Conservation (phyloP, 2,888 invertebrate species). For the Andrena minutula region DNA sequence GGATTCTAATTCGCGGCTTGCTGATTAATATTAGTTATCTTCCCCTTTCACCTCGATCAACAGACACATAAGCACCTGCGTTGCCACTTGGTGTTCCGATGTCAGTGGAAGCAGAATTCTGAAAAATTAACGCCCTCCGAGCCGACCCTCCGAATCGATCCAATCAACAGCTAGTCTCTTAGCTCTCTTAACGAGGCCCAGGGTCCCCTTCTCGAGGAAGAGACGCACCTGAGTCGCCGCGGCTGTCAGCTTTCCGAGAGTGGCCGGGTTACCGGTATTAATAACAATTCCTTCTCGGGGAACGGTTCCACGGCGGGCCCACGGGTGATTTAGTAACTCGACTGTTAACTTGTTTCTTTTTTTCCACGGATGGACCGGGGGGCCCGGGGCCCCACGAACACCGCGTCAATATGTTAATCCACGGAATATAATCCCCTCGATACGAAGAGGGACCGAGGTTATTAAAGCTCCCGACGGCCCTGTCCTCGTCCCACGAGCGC, state of each 20-base stretch:
- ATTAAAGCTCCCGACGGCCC: conserved; percentile 76
- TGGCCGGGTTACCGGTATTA: conserved; percentile 76
- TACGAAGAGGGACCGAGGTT: conserved; percentile 75
- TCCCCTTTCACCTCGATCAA: not conserved
- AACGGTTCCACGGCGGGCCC: conserved; percentile 76
- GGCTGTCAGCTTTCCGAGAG: conserved; percentile 72
- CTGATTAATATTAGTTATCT: not conserved
- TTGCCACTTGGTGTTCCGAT: not conserved
- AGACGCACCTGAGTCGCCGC: conserved; percentile 57
- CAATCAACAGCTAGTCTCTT: conserved; percentile 31
- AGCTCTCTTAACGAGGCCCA: conserved; percentile 71
- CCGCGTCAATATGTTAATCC: conserved; percentile 85
- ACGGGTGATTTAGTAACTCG: conserved; percentile 83
- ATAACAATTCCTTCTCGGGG: conserved; percentile 78
- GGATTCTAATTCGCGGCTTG: not conserved
- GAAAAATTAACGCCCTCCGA: conserved; percentile 16
- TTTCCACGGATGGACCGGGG: conserved; percentile 54
- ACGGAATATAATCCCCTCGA: conserved; percentile 80
- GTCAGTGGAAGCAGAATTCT: not conserved
- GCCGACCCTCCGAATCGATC: conserved; percentile 29
- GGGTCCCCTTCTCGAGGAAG: conserved; percentile 35
- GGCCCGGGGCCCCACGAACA: conserved; percentile 60
- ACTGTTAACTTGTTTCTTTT: conserved; percentile 70
- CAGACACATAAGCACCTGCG: not conserved
- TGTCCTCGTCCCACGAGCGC: conserved; percentile 61